Base-by-base conservation (phyloP, 2,888 invertebrate species). In the Minunthozetes semirufus region DNA sequence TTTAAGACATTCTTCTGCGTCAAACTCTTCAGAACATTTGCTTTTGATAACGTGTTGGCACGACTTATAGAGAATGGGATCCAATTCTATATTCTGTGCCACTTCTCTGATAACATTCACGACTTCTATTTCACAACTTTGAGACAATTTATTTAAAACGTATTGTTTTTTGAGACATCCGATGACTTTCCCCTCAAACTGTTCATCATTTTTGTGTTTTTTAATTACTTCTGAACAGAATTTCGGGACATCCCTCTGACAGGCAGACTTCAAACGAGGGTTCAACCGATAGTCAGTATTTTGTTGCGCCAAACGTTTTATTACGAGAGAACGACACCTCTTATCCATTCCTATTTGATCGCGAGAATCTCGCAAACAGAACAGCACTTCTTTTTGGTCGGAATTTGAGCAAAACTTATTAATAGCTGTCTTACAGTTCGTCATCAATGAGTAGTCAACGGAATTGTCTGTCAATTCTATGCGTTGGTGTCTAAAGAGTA, bases 211-310 rank as follows among this genome's bases (percentile, higher is more conserved):
- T 72, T 76, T 75, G 22, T 77, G 66, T 42, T 76, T 75, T 19
- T 75, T 72, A 19, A 79, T 76, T 72, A 88, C 85, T 77, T 85
- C 82, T 42, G 85, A 84, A 81, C 90, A 90, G 82, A 88, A 88
- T 80, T 89, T 90, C 76, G 88, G 87, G 25, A 96, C 93, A 82
- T 96, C 96, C 77, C 85, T 82, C 78, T 88, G 88, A 82, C 97
- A 97, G 17, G 90, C 88, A 79, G 88, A 87, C 82, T 91, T 90
- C 75, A 97, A 85, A 27, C 89, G 88, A 3, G 91, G 91, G 84
- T 96, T 94, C 77, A 96, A 89, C 77, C 94, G 88, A 81, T 91
- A 93, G 84, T 97, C 96, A 76, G 89, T 88, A 81, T 92, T 92
- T 83, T 93, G 93, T 82, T 94, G 92, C 78, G 93, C 89, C 88